Percentiles rank a stretch among this genome's conserved stretches.
phyloP scores from a whole-genome alignment of 1,140 invertebrate species.

The Oscheius sp. region DNA sequence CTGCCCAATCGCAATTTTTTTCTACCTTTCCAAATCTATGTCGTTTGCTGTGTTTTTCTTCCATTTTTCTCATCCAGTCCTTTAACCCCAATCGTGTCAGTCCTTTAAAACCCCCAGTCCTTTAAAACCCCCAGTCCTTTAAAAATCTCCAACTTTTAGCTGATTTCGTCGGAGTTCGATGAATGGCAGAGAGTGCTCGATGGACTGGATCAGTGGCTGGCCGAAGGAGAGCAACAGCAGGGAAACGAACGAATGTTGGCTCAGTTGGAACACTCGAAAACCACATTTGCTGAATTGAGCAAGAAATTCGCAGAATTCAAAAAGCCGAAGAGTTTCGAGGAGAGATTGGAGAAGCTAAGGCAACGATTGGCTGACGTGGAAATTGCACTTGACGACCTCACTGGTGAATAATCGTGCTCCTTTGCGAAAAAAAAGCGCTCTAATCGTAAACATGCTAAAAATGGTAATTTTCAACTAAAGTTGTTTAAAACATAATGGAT shows the following conservation, averaged over 20 bases:
- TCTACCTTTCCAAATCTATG: no score
- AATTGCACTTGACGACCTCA: conserved; percentile 49
- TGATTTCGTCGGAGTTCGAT: conserved; percentile 42
- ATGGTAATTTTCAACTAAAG: no score
- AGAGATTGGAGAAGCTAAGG: conserved; percentile 46
- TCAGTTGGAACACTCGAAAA: conserved; percentile 10
- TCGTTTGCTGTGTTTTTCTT: no score
- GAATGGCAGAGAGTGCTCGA: conserved; percentile 49
- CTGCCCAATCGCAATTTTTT: neutral
- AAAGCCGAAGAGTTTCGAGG: conserved; percentile 50
- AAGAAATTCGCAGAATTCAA: conserved; percentile 55
- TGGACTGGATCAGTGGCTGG: conserved; percentile 36
- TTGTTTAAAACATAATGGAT: no score
- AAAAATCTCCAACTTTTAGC: conserved; percentile 43
- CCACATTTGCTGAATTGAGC: conserved; percentile 49
- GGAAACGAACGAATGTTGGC: neutral
- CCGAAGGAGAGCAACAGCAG: neutral
- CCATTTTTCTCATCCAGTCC: no score
- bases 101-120: no score
- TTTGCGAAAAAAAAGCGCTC: no score
- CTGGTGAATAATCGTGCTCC: no score
- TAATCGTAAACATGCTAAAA: no score
- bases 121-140: no score
- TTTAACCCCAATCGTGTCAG: no score
- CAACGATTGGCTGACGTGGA: conserved; percentile 45